Evolutionary conservation across 2,888 invertebrate species (phyloP).

Genomic region (Apodemia duryi): DNA sequence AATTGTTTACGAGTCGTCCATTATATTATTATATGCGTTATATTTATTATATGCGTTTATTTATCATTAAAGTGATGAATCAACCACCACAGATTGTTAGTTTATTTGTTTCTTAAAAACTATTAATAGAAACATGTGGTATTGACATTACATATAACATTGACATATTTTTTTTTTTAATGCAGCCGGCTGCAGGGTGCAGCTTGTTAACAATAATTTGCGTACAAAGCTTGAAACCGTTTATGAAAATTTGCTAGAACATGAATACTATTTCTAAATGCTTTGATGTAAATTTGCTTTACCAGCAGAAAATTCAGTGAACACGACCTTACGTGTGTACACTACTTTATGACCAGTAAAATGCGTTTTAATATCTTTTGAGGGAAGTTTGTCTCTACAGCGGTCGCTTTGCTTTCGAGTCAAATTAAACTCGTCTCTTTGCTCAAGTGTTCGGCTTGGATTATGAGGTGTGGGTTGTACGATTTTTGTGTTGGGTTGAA

Average conservation of each 20-base stretch:
- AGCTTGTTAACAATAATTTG: too few species aligned
- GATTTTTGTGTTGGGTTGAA: too few species aligned
- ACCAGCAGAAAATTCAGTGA: slow-evolving; percentile 32
- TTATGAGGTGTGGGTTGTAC: too few species aligned
- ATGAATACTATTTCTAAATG: slow-evolving; percentile 16
- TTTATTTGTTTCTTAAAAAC: background rate
- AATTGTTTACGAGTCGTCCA: background rate
- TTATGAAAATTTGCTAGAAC: background rate
- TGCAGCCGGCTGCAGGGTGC: too few species aligned
- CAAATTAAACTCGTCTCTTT: slow-evolving; percentile 16
- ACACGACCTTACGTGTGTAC: slow-evolving; percentile 28
- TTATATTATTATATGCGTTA: background rate
- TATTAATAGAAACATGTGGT: background rate
- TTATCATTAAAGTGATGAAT: background rate
- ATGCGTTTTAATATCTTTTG: slow-evolving; percentile 34
- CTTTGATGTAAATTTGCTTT: slow-evolving; percentile 25
- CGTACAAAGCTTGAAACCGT: background rate
- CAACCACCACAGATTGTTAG: background rate
- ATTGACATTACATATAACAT: too few species aligned
- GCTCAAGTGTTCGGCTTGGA: too few species aligned
- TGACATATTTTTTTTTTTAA: too few species aligned
- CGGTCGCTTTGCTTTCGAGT: slow-evolving; percentile 30
- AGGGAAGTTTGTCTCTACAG: slow-evolving; percentile 30
- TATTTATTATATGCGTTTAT: background rate
- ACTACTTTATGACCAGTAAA: slow-evolving; percentile 37